Evolutionary conservation across 2,797 vertebrate species (phyloP), one percentile per base, ranked within the genome.

Genomic region (Lacerta viridis): DNA sequence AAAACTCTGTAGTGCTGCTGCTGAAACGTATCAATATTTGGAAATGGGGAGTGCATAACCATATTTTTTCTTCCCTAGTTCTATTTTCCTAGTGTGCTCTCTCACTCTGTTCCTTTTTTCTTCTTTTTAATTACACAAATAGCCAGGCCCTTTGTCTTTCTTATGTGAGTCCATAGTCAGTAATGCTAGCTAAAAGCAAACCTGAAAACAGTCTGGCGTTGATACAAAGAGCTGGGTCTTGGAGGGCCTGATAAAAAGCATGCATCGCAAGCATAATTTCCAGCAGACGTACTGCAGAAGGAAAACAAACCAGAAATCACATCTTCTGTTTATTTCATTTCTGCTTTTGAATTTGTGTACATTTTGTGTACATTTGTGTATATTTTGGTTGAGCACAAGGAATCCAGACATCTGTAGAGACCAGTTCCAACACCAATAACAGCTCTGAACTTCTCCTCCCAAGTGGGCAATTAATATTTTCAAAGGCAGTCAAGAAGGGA

Each of bases 391-490:
- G 15, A 75, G 59, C 61, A 76, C 39, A 83, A 81, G 77, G 50
- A 55, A 55, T 55, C 50, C 50, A 55, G 3, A 15, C 13, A 15
- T 55, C 50, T 55, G 72, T 20, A 82, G 23, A 33, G 50, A 82
- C 15, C 69, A 68, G 69, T 41, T 29, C 43, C n/a, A 77, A n/a
- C 39, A 82, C 41, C 80, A 83, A 50, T 83, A 87, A 88, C 59
- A 29, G 17, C 50, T 87, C 10, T 46, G 27, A 83, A 15, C 39
- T 46, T 8, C 72, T 68, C 82, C 33, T 77, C 80, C 61, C 80
- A 55, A 39, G 72, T 55, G 59, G 59, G 61, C 72, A 88, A 77
- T 88, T 88, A 76, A 83, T 77, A 88, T 77, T 83, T 88, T 17
- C 59, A 83, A 83, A 77, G 61, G n/a, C 43, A 46, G 8, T 50